These are phyloP conservation scores for Thymelicus lineola DNA, from an alignment of 2,888 invertebrate species.

Conservation along the genomic window DNA sequence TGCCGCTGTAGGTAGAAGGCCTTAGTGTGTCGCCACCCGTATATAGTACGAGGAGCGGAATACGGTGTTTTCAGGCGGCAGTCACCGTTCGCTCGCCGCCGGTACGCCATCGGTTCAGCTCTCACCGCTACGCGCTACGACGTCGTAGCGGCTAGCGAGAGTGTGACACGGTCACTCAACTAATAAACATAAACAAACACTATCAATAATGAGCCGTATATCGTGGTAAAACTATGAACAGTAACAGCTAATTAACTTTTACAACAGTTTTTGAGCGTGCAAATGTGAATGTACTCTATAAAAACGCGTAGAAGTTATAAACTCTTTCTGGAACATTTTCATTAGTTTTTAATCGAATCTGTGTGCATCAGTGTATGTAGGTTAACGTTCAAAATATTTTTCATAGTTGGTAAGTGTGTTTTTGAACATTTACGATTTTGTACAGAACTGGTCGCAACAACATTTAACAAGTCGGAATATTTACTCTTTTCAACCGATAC, in stretches of 20 bases:
- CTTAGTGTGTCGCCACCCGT: slow-evolving; percentile 6
- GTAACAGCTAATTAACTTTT: neutral
- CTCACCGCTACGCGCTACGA: slow-evolving; percentile 58
- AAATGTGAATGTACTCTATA: neutral
- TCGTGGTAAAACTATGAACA: neutral
- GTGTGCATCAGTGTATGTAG: neutral
- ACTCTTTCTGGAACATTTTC: neutral
- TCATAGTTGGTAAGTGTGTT: neutral
- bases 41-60: slow-evolving; percentile 9
- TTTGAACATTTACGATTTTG: neutral
- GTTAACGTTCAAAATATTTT: neutral
- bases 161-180: slow-evolving; percentile 12
- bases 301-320: neutral
- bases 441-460: neutral
- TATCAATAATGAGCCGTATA: neutral
- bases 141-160: slow-evolving; percentile 48
- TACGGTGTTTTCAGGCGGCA: slow-evolving; percentile 48
- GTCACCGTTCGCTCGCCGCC: slow-evolving; percentile 59
- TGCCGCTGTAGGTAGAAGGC: neutral
- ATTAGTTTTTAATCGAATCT: neutral
- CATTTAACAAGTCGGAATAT: too few species aligned
- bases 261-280: neutral
- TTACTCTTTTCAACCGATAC: too few species aligned
- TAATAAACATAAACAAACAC: neutral
- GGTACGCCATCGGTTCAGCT: slow-evolving; percentile 48